phyloP scores from a whole-genome alignment of 2,113 vertebrate species.

The Tragulus kanchil region DNA sequence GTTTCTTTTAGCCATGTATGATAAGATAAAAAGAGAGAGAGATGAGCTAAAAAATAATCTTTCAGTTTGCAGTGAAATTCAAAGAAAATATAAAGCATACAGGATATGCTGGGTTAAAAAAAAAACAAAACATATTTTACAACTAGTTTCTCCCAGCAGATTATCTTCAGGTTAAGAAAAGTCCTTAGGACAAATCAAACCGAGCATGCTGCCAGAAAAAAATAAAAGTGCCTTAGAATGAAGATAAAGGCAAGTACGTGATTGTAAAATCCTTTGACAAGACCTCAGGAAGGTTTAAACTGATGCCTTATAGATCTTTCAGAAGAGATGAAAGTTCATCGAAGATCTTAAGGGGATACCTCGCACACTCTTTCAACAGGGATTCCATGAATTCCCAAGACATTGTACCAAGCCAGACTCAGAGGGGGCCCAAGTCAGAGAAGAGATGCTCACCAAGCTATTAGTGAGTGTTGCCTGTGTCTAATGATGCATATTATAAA shows the following conservation, averaged over 20 bases:
- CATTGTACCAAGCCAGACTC: not conserved
- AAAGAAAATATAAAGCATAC: not conserved
- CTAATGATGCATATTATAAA: not conserved
- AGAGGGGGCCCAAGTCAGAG: not conserved
- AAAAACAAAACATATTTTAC: not conserved
- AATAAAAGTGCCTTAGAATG: not conserved
- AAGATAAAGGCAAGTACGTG: not conserved
- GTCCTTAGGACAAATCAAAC: not conserved
- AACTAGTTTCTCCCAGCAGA: not conserved
- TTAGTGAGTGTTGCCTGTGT: not conserved
- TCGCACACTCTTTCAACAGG: not conserved
- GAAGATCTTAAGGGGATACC: too few species aligned
- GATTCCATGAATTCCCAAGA: not conserved
- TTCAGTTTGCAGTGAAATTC: not conserved
- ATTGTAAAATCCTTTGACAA: not conserved
- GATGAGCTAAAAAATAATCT: not conserved
- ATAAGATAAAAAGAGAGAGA: constrained; percentile 30
- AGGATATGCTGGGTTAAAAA: not conserved
- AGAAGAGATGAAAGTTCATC: not conserved
- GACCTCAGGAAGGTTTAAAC: not conserved
- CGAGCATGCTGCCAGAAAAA: not conserved
- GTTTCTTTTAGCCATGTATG: not conserved
- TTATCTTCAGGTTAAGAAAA: not conserved
- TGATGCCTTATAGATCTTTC: not conserved
- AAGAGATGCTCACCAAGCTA: not conserved